Conservation (phyloP, 2,113 vertebrate genomes). For the Albula goreensis region DNA sequence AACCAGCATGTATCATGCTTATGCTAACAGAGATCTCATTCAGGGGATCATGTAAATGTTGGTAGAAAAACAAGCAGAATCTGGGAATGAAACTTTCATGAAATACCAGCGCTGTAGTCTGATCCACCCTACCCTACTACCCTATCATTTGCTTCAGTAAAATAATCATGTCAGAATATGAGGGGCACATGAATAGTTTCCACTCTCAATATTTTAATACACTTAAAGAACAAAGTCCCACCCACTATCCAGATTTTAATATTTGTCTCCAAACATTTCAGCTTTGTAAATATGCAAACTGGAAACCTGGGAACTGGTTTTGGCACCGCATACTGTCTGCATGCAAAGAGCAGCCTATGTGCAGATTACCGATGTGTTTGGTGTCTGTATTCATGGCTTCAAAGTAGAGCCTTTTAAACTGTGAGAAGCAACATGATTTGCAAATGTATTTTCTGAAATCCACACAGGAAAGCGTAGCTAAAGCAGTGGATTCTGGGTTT, state of each 20-base stretch:
- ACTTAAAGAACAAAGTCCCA: not conserved
- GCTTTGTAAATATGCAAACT: not conserved
- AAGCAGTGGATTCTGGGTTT: not conserved
- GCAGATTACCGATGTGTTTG: not conserved
- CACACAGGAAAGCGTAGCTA: not conserved
- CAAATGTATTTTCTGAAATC: not conserved
- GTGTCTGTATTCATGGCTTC: not conserved
- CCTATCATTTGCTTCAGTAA: not conserved
- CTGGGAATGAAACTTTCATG: no score
- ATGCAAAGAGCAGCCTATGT: not conserved
- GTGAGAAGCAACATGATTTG: not conserved
- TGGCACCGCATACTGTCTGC: not conserved
- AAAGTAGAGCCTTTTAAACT: not conserved
- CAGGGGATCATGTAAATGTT: no score
- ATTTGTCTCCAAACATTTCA: not conserved
- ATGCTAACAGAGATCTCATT: no score
- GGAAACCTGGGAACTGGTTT: not conserved
- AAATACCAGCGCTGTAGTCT: no score
- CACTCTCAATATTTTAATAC: not conserved
- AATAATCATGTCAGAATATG: not conserved
- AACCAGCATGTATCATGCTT: no score
- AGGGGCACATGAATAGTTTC: not conserved
- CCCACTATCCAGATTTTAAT: not conserved
- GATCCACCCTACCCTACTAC: not conserved
- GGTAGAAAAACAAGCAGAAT: no score